phyloP scores from a whole-genome alignment of 2,113 vertebrate species.

The Syngnathoides biaculeatus region DNA sequence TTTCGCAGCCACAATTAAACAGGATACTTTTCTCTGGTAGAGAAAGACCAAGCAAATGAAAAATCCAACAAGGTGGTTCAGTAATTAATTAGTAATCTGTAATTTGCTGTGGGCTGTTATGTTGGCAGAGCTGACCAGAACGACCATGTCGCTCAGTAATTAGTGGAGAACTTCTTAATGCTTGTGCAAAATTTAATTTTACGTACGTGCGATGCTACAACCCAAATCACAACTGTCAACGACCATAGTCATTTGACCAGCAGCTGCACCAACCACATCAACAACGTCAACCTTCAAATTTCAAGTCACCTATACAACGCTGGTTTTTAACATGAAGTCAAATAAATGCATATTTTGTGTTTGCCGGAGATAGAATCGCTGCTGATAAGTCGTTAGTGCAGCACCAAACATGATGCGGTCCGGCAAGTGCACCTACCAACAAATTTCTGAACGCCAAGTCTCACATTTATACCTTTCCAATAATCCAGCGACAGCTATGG shows the following conservation, averaged over 20 bases:
- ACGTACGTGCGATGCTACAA: neutral
- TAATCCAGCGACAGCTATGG: constrained; percentile 25
- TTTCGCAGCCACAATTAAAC: neutral
- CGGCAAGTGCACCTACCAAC: constrained; percentile 70
- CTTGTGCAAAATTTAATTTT: neutral
- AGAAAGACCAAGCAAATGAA: neutral
- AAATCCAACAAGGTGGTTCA: neutral
- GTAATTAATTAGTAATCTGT: too few species aligned
- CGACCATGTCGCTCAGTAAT: neutral
- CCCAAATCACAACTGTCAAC: neutral
- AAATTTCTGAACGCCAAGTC: constrained; percentile 53
- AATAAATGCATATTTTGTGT: neutral
- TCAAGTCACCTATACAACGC: constrained; percentile 30
- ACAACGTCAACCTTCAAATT: neutral
- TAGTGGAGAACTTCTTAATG: neutral
- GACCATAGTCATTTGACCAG: neutral
- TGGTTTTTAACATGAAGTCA: constrained; percentile 16
- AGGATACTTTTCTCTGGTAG: neutral
- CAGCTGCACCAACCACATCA: neutral
- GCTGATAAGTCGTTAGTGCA: constrained; percentile 57
- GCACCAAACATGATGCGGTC: constrained; percentile 52
- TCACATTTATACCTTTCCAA: constrained; percentile 63
- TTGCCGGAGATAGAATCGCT: constrained; percentile 39
- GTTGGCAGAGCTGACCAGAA: neutral
- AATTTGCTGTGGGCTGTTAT: neutral